phyloP scores from a whole-genome alignment of 2,113 vertebrate species.

The Ancistrus triradiatus region DNA sequence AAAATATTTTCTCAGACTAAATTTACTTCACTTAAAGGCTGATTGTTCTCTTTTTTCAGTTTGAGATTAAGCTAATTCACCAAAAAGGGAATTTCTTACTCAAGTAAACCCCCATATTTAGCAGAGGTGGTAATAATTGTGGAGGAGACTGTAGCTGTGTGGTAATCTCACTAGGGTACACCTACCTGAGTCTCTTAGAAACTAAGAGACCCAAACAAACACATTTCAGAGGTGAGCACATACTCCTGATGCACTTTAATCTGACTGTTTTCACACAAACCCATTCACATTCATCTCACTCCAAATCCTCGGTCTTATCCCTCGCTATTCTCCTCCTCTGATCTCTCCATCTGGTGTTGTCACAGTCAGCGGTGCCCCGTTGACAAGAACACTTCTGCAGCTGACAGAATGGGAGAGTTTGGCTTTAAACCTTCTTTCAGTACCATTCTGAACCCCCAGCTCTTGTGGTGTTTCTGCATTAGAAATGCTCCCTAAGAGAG shows the following conservation, averaged over 20 bases:
- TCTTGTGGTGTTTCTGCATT: neutral
- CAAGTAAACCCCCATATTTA: too few species aligned
- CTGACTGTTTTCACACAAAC: neutral
- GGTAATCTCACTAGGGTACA: too few species aligned
- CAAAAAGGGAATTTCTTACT: too few species aligned
- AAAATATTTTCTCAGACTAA: too few species aligned
- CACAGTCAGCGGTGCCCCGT: slow-evolving; percentile 41
- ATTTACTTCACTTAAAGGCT: too few species aligned
- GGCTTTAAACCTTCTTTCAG: neutral
- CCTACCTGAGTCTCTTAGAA: too few species aligned
- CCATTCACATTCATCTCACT: slow-evolving; percentile 10
- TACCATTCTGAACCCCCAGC: neutral
- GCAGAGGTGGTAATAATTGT: too few species aligned
- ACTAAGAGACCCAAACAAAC: too few species aligned
- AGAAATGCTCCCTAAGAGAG: neutral
- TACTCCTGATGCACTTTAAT: neutral
- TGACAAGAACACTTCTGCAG: slow-evolving; percentile 49
- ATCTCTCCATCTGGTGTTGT: slow-evolving; percentile 46
- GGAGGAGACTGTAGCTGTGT: too few species aligned
- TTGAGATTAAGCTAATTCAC: too few species aligned
- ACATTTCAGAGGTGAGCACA: too few species aligned
- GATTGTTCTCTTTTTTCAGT: too few species aligned
- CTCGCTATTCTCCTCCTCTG: neutral
- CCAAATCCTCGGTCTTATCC: neutral
- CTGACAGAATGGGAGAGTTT: slow-evolving; percentile 40